phyloP scores from a whole-genome alignment of 2,888 invertebrate species.

The Palloptera scutellata region DNA sequence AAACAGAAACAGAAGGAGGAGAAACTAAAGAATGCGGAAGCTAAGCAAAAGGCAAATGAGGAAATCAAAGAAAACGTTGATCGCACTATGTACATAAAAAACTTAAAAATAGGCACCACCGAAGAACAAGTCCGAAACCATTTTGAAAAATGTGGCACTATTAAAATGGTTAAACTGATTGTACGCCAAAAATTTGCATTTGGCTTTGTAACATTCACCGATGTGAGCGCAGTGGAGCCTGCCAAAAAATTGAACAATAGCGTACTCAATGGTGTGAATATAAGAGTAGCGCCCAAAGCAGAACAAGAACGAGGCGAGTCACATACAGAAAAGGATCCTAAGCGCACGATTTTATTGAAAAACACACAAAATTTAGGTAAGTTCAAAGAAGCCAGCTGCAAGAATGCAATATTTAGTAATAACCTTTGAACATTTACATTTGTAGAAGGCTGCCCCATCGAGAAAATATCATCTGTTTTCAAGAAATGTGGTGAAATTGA shows the following conservation, averaged over 20 bases:
- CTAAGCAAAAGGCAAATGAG: slow-evolving; percentile 7
- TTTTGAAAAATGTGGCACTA: slow-evolving; percentile 46
- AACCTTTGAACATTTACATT: background rate
- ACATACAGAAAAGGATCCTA: slow-evolving; percentile 32
- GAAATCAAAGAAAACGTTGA: slow-evolving; percentile 33
- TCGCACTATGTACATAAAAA: slow-evolving; percentile 38
- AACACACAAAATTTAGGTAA: slow-evolving; percentile 42
- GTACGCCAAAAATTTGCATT: slow-evolving; percentile 9
- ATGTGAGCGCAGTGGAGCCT: slow-evolving; percentile 19
- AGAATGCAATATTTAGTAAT: background rate
- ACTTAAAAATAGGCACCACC: slow-evolving; percentile 36
- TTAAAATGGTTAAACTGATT: slow-evolving; percentile 36
- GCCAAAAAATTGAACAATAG: slow-evolving; percentile 46
- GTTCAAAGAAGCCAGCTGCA: background rate
- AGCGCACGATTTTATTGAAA: slow-evolving; percentile 41
- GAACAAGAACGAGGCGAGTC: background rate
- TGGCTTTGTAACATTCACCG: slow-evolving; percentile 44
- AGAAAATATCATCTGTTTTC: slow-evolving; percentile 45
- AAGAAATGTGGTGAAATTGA: slow-evolving; percentile 49
- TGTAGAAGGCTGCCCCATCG: slow-evolving; percentile 10
- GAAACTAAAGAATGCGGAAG: background rate
- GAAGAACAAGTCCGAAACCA: slow-evolving; percentile 39
- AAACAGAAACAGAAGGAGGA: background rate
- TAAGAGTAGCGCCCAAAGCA: slow-evolving; percentile 42
- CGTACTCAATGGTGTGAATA: slow-evolving; percentile 42